These are phyloP conservation scores for Pentamera pediparva DNA, from an alignment of 53 echinoderm and acorn worm genomes.

Conservation along the genomic window DNA sequence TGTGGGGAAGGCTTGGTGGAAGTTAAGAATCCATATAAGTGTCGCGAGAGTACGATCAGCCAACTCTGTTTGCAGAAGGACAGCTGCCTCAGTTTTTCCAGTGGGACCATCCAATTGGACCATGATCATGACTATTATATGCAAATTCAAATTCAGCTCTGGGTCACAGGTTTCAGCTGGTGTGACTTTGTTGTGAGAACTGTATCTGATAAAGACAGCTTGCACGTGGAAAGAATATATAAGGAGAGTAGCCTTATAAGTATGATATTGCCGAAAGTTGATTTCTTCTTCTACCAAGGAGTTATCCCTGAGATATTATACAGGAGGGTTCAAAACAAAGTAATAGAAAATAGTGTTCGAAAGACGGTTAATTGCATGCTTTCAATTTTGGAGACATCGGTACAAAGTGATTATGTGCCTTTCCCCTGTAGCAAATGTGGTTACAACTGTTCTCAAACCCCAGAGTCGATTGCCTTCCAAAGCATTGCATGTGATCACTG, in stretches of 20 bases:
- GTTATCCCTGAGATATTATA: slow-evolving; percentile 39
- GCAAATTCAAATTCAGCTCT: slow-evolving; percentile 59
- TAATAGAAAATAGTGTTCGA: slow-evolving; percentile 40
- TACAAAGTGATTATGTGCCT: not conserved
- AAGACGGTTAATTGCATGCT: slow-evolving; percentile 48
- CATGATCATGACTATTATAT: slow-evolving; percentile 44
- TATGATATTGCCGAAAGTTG: slow-evolving; percentile 26
- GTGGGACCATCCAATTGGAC: slow-evolving; percentile 36
- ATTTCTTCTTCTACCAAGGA: slow-evolving; percentile 41
- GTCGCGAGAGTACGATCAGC: slow-evolving; percentile 23
- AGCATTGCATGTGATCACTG: not conserved
- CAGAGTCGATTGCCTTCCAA: not conserved
- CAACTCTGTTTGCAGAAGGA: slow-evolving; percentile 27
- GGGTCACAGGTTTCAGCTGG: slow-evolving; percentile 41
- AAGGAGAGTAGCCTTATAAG: slow-evolving; percentile 18
- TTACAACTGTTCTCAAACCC: not conserved
- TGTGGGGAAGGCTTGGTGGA: slow-evolving; percentile 58
- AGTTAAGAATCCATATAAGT: slow-evolving; percentile 57
- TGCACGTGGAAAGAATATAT: slow-evolving; percentile 47
- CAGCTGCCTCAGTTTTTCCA: slow-evolving; percentile 23
- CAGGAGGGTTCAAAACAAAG: slow-evolving; percentile 27
- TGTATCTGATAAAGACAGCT: slow-evolving; percentile 31
- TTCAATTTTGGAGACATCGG: slow-evolving; percentile 18
- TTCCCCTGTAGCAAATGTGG: slow-evolving; percentile 1
- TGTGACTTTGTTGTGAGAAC: slow-evolving; percentile 55